phyloP scores from a whole-genome alignment of 2,797 vertebrate species.

The Melanotaenia trifasciata region DNA sequence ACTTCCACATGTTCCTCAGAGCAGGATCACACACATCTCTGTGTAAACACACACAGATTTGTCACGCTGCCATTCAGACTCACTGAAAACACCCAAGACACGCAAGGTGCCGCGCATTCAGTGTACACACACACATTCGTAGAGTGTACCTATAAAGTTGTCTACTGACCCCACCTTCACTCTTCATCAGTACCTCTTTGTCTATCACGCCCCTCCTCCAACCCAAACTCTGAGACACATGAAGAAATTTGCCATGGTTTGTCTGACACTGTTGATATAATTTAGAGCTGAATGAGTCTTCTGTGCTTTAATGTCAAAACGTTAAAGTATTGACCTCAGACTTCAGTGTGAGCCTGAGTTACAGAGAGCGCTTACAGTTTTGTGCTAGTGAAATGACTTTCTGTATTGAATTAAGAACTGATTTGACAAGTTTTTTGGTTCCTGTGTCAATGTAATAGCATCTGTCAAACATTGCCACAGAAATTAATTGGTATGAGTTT shows the following conservation, averaged over 20 bases:
- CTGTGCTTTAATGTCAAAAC: background rate
- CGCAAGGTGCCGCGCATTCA: background rate
- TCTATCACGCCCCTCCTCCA: background rate
- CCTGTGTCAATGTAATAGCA: too few species aligned
- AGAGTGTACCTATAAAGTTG: background rate
- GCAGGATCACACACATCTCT: constrained; percentile 2
- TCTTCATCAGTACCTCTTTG: constrained; percentile 22
- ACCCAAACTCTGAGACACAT: background rate
- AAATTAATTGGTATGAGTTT: too few species aligned
- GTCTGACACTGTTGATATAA: constrained; percentile 13
- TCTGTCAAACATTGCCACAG: too few species aligned
- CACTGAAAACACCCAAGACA: constrained; percentile 2
- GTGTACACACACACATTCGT: background rate
- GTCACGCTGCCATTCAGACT: background rate
- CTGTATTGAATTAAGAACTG: background rate
- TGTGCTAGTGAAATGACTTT: background rate
- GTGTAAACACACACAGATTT: constrained; percentile 1
- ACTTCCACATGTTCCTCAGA: constrained; percentile 4
- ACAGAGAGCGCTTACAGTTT: background rate
- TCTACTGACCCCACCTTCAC: background rate
- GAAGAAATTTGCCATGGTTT: background rate
- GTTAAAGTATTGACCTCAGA: constrained; percentile 4
- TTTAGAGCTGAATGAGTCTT: constrained; percentile 8
- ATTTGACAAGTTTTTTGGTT: too few species aligned
- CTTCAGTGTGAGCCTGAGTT: background rate